phyloP scores from a whole-genome alignment of 2,888 invertebrate species.

The Lycia hirtaria region DNA sequence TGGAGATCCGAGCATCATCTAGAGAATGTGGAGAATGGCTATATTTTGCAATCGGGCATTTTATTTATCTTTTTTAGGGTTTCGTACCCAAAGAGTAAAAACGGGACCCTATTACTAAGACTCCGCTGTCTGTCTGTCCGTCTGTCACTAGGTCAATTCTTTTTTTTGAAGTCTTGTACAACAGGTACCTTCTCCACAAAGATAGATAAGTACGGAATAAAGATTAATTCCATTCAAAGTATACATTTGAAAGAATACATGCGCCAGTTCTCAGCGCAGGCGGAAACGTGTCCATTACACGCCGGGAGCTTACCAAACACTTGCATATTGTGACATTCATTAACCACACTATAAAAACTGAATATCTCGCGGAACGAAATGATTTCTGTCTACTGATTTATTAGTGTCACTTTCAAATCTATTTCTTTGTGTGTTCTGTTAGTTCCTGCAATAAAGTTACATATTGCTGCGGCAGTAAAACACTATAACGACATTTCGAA shows the following conservation, averaged over 20 bases:
- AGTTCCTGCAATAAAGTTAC: slow-evolving; percentile 12
- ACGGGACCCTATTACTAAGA: no score
- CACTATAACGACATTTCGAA: slow-evolving; percentile 7
- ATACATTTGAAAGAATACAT: slow-evolving; percentile 54
- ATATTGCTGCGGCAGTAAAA: not conserved
- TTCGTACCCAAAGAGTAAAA: no score
- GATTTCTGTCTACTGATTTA: slow-evolving; percentile 17
- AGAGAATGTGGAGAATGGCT: no score
- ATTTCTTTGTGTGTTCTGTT: slow-evolving; percentile 19
- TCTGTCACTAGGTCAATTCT: no score
- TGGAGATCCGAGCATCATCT: no score
- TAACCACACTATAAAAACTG: slow-evolving; percentile 23
- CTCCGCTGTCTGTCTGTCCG: no score
- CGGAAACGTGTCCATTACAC: slow-evolving; percentile 58
- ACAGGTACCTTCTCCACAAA: not conserved
- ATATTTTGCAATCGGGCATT: no score
- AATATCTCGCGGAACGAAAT: slow-evolving; percentile 26
- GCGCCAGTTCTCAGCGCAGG: slow-evolving; percentile 69
- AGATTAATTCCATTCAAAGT: slow-evolving; percentile 46
- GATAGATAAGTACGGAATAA: slow-evolving; percentile 22
- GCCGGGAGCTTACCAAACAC: slow-evolving; percentile 23
- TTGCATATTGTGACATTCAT: slow-evolving; percentile 23
- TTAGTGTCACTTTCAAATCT: slow-evolving; percentile 25
- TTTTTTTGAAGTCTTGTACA: no score
- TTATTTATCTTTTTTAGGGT: no score